Conservation (phyloP, 30 jellyfish, hydroid and myxozoan genomes). For the Cassiopea xamachana region DNA sequence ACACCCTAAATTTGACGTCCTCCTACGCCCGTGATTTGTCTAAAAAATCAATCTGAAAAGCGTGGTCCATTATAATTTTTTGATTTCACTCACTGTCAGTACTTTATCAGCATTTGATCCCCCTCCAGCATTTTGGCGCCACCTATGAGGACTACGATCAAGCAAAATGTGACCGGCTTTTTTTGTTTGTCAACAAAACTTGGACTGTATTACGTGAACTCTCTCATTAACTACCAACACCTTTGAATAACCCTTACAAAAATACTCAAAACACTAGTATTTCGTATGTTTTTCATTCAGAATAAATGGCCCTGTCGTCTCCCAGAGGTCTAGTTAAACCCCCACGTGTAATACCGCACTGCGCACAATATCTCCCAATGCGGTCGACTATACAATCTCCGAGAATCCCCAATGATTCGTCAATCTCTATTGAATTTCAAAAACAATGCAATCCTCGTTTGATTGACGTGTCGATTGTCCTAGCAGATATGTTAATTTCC, state of each 20-base stretch:
- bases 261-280: not conserved
- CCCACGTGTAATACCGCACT: not conserved
- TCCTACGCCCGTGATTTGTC: too few relatives aligned
- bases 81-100: too few relatives aligned
- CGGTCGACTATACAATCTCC: constrained; percentile 19
- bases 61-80: too few relatives aligned
- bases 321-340: not conserved
- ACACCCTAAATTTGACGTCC: too few relatives aligned
- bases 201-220: too few relatives aligned
- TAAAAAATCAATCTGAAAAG: too few relatives aligned
- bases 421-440: constrained; percentile 63
- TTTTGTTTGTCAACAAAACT: too few relatives aligned
- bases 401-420: constrained; percentile 38
- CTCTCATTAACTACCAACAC: too few relatives aligned
- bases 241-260: not conserved
- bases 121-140: too few relatives aligned
- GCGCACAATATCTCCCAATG: not conserved
- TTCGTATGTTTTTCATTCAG: not conserved
- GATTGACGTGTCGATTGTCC: constrained; percentile 40
- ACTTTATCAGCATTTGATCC: too few relatives aligned
- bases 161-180: too few relatives aligned
- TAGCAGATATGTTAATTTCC: constrained; percentile 48
- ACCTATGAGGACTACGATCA: too few relatives aligned
- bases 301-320: not conserved
- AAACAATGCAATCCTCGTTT: constrained; percentile 19